Evolutionary conservation across 2,888 invertebrate species (phyloP).

Genomic region (Brachyptera risi): DNA sequence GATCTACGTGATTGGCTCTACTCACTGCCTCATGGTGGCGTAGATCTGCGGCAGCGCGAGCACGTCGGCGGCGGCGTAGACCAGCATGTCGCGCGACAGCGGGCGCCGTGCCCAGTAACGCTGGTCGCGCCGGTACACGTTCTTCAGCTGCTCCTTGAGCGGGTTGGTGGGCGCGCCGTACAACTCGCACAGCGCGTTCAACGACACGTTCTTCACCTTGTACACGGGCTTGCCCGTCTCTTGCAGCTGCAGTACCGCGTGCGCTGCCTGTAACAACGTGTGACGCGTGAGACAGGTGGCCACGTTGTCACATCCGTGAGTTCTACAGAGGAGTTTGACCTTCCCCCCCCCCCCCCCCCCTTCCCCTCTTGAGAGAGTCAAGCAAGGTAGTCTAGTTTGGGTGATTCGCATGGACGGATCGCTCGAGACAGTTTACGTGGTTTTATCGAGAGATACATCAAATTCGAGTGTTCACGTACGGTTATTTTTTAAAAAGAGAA

Average conservation of each 20-base stretch:
- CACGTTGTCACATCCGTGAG: too few species aligned
- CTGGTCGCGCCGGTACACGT: conserved; percentile 79
- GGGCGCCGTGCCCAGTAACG: conserved; percentile 84
- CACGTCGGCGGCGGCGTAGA: conserved; percentile 87
- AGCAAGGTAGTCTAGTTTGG: too few species aligned
- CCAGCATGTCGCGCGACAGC: conserved; percentile 83
- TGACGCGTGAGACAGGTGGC: neutral
- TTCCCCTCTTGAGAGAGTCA: too few species aligned
- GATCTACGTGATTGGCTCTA: too few species aligned
- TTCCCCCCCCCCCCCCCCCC: too few species aligned
- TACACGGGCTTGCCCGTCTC: conserved; percentile 87
- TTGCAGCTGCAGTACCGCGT: conserved; percentile 86
- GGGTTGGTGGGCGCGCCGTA: conserved; percentile 86
- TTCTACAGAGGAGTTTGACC: too few species aligned
- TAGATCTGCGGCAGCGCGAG: conserved; percentile 79
- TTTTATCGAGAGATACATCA: too few species aligned
- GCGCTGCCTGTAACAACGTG: conserved; percentile 75
- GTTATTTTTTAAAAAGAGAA: too few species aligned
- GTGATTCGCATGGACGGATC: too few species aligned
- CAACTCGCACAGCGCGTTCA: conserved; percentile 86
- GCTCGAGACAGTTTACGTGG: too few species aligned
- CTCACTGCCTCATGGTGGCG: conserved; percentile 60
- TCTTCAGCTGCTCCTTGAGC: conserved; percentile 85
- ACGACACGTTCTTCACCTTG: conserved; percentile 88
- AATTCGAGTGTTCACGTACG: too few species aligned